phyloP scores from a whole-genome alignment of 1,140 invertebrate species.

The Ostrea denselamellosa region DNA sequence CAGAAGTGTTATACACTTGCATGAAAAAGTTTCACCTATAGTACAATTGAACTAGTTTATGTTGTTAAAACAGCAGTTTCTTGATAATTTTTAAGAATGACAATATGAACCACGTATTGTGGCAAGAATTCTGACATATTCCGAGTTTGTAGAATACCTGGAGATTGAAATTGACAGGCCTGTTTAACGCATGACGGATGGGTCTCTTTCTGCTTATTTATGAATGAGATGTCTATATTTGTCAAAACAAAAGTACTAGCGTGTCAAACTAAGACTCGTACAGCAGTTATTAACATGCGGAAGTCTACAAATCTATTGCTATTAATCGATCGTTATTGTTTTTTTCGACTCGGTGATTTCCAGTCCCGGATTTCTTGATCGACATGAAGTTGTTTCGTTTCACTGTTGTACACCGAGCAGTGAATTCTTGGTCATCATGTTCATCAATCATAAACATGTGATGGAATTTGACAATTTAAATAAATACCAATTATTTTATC shows the following conservation, averaged over 20 bases:
- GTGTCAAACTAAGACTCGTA: not conserved
- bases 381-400: slow-evolving; percentile 8
- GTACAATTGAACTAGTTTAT: too few species aligned
- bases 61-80: not conserved
- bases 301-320: not conserved
- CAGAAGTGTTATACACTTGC: too few species aligned
- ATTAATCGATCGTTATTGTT: not conserved
- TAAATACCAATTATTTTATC: not conserved
- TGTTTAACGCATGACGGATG: slow-evolving; percentile 22
- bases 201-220: not conserved
- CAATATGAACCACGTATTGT: not conserved
- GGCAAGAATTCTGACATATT: not conserved
- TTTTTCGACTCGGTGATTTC: not conserved
- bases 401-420: not conserved
- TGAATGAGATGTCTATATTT: slow-evolving; percentile 35
- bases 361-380: not conserved
- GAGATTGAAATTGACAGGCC: slow-evolving; percentile 21
- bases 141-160: slow-evolving; percentile 31
- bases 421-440: not conserved
- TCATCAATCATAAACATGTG: not conserved
- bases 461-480: not conserved
- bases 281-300: not conserved
- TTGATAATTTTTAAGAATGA: not conserved
- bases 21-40: too few species aligned
- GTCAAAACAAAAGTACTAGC: slow-evolving; percentile 27